These are phyloP conservation scores for Oscheius myriophilus DNA, from an alignment of 2,888 invertebrate genomes.

Conservation along the genomic window DNA sequence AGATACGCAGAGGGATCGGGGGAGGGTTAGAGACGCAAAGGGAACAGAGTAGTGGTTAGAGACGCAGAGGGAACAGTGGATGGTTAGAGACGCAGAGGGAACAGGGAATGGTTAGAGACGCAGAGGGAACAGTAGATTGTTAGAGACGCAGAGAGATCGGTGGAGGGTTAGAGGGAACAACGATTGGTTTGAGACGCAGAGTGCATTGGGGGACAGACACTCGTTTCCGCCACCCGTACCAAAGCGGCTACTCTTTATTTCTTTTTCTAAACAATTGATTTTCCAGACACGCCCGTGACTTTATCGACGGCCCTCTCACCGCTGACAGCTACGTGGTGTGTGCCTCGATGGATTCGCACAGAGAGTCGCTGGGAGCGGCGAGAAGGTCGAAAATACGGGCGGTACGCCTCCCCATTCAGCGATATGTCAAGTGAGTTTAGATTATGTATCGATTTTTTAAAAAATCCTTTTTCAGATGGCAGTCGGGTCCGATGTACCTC, in stretches of 20 bases:
- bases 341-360: conserved; percentile 49
- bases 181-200: not conserved
- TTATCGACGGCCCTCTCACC: conserved; percentile 61
- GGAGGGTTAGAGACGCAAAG: not conserved
- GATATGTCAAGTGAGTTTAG: conserved; percentile 56
- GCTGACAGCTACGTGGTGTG: conserved; percentile 53
- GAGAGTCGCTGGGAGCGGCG: conserved; percentile 52
- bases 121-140: no score
- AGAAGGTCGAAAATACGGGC: conserved; percentile 44
- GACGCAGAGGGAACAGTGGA: no score
- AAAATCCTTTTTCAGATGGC: conserved; percentile 45
- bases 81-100: not conserved
- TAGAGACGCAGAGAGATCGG: no score
- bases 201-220: no score
- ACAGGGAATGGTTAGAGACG: not conserved
- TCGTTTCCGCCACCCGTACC: no score
- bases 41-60: not conserved
- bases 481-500: conserved; percentile 53
- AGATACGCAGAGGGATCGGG: not conserved
- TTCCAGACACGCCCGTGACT: conserved; percentile 49
- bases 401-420: conserved; percentile 54
- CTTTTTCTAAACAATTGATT: not conserved
- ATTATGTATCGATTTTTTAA: not conserved
- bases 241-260: not conserved
- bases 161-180: not conserved